A percentile compares a stretch with the other conserved stretches of the same genome.
These are phyloP conservation scores for Cacoxenus indagator DNA, from an alignment of 2,888 invertebrate genomes.

Conservation along the genomic window DNA sequence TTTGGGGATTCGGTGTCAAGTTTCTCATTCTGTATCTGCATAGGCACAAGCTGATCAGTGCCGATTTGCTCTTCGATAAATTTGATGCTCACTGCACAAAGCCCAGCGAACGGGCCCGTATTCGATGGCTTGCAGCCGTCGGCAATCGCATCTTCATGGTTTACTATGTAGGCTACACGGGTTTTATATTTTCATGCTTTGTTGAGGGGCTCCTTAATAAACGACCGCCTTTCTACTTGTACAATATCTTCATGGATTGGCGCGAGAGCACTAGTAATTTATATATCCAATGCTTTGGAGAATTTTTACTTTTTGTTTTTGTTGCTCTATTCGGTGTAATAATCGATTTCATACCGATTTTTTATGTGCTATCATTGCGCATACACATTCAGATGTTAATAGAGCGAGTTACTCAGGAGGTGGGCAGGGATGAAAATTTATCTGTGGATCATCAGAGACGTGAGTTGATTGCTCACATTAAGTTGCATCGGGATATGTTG, in stretches of 20 bases:
- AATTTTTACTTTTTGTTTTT: not conserved
- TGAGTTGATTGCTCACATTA: not conserved
- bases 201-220: not conserved
- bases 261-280: not conserved
- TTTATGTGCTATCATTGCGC: not conserved
- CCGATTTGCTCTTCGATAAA: not conserved
- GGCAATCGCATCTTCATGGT: constrained; percentile 1
- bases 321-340: too few species aligned
- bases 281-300: not conserved
- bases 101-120: not conserved
- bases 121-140: not conserved
- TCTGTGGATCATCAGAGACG: not conserved
- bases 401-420: not conserved
- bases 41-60: not conserved
- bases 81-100: not conserved
- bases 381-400: not conserved
- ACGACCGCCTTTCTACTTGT: not conserved
- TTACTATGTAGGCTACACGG: not conserved
- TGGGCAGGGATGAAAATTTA: not conserved
- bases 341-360: constrained; percentile 1
- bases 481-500: constrained; percentile 4
- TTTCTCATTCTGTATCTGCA: not conserved
- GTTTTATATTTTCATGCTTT: not conserved
- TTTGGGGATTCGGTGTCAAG: not conserved
- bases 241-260: constrained; percentile 11